Base-by-base conservation (phyloP, 2,888 invertebrate species). In the Carpatolechia fugitivella region DNA sequence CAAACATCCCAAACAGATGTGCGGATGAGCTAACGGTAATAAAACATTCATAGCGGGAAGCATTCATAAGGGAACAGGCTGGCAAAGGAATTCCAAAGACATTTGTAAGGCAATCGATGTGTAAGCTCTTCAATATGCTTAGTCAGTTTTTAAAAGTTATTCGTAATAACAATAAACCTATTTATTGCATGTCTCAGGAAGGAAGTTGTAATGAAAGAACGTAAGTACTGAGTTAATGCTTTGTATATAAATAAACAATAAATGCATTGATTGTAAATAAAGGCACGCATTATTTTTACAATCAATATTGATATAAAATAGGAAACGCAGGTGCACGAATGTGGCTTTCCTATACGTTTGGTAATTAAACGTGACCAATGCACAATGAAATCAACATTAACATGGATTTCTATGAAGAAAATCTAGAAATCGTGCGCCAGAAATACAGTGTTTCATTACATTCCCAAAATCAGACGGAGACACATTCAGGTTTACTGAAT, bases 1-100 rank as follows among this genome's bases (percentile, higher is more conserved):
- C 40, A 36, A 33, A 2, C 49, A 8, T 44, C 36, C 50, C 20
- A 38, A 52, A 50, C 56, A 58, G 50, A 58, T 58, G 58, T 56
- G 53, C 41, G 41, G 52, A 54, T 53, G 36, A 50, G 24, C 29
- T 46, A 55, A 52, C 55, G 53, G 53, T 44, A 1, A 24, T 52
- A 49, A 44, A 41, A 31, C 18, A 33, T 10, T 10, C 10, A 47
- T 18, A 47, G 30, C 31, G 47, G 31, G 18, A 47, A 47, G 16
- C 29, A 13, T 29, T 47, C 47, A 31, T 13, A 30, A 14, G 11
- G 30, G 30, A 47, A 47, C 47, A 31, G 3, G 35, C 35, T 35
- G 31, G 16, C 16, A 47, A 10, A 16, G 31, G 46, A 46, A 46
- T 29, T 46, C n/a, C 29, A 31, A 16, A 44, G 29, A 44, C 29